Evolutionary conservation across 1,140 invertebrate genomes (phyloP), one percentile per base, ranked within the genome.

Genomic region (Lamellibrachia luymesi): DNA sequence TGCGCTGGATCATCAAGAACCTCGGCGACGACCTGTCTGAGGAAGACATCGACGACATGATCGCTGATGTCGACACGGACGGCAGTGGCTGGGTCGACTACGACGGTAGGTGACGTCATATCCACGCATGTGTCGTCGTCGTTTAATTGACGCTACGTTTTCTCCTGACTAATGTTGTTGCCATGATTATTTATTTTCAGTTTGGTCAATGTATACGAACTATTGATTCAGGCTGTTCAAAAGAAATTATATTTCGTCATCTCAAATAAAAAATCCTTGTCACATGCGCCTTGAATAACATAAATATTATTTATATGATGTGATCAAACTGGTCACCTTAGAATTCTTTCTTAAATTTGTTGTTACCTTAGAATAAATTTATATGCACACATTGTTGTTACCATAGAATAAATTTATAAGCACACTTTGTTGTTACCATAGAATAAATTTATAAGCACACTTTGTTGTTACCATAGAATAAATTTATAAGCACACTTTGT

Each of bases 41-140:
- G 91, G 96, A 96, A 50, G 96, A 96, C 95, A 96, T 96, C 93
- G 96, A 96, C 50, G 96, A 96, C 94, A 96, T 96, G 95, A 96
- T 96, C 92, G 94, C 94, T 2, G 96, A 96, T 93, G 96, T 96
- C 25, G 96, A 96, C 94, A 96, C 96, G 22, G 96, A 96, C 93
- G 96, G 96, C 91, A 96, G 95, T 90, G 96, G 96, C 92, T 96
- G 96, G 56, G 96, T 96, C 92, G 96, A 96, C 94, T 96, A 96
- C 93, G 96, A 96, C 95, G 96, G 96, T 96, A 95, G 51, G 92
- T 51, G 92, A 13, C 50, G 27, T 52, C n/a, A 52, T n/a, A 13
- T 50, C 52, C 51, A 13, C n/a, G 50, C 27, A 50, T 92, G 50
- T 5, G 92, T n/a, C 4, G 50, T 51, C n/a, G 50, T 51, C 4